Evolutionary conservation across 2,113 vertebrate species (phyloP).

Genomic region (Astatotilapia flaviijosephi): DNA sequence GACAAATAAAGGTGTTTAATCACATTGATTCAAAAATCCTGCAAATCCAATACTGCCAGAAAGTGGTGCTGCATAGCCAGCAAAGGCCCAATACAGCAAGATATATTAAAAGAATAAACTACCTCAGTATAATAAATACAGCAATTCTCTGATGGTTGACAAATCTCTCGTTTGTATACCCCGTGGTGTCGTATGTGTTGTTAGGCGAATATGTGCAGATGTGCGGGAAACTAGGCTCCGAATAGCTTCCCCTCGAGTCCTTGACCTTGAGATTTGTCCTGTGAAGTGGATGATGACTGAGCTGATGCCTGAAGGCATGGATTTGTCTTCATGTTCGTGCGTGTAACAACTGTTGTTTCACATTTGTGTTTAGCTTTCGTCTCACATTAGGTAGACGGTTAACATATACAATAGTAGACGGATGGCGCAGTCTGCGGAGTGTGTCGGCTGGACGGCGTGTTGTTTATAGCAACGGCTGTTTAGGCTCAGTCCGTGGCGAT

Average conservation of each 20-base stretch:
- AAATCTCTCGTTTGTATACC: background rate
- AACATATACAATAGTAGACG: background rate
- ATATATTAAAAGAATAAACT: slow-evolving; percentile 2
- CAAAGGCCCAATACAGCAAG: background rate
- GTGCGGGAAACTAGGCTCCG: background rate
- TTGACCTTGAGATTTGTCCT: slow-evolving; percentile 24
- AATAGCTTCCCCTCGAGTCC: background rate
- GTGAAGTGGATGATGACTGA: background rate
- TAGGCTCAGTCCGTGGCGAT: slow-evolving; percentile 38
- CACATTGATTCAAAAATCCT: background rate
- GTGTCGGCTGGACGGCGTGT: slow-evolving; percentile 4
- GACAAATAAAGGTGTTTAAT: slow-evolving; percentile 7
- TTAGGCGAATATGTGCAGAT: background rate
- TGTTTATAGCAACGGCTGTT: slow-evolving; percentile 28
- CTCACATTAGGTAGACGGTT: background rate
- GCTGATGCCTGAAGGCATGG: background rate
- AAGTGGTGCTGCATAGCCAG: background rate
- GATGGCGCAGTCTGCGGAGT: background rate
- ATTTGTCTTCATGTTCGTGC: background rate
- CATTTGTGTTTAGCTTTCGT: background rate
- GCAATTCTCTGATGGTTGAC: background rate
- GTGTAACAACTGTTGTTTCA: background rate
- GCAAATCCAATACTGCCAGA: background rate
- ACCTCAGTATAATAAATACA: background rate
- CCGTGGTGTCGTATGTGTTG: background rate